These are phyloP conservation scores for Alcis repandata DNA, from an alignment of 2,888 invertebrate species.

Conservation along the genomic window DNA sequence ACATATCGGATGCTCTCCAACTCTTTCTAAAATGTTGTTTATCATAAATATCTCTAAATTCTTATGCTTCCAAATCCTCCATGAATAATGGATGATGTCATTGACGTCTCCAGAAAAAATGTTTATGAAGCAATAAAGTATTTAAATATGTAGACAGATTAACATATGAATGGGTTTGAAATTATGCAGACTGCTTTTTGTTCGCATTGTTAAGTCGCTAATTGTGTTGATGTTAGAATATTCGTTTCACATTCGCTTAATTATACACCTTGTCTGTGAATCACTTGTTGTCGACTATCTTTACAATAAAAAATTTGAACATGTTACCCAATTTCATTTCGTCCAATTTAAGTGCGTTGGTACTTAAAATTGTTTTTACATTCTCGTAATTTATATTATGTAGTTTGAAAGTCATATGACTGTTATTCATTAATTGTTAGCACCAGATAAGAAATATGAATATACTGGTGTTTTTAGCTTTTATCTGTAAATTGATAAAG, in stretches of 20 bases:
- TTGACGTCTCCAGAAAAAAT: conserved; percentile 48
- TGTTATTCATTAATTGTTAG: conserved; percentile 8
- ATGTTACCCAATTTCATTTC: background rate
- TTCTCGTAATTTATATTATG: background rate
- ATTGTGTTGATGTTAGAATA: conserved; percentile 27
- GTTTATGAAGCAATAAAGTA: conserved; percentile 33
- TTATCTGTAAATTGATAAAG: conserved; percentile 56
- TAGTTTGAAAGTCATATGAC: conserved; percentile 9
- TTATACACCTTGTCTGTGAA: conserved; percentile 9
- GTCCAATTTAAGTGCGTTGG: too few species aligned
- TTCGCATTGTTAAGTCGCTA: conserved; percentile 32
- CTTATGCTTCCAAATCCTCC: conserved; percentile 44
- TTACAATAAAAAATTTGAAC: background rate
- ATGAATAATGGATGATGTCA: conserved; percentile 52
- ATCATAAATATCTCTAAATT: conserved; percentile 45
- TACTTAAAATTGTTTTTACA: background rate
- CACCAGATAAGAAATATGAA: conserved; percentile 41
- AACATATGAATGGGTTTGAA: conserved; percentile 37
- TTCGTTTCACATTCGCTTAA: conserved; percentile 18
- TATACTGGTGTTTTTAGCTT: conserved; percentile 28
- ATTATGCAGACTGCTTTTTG: conserved; percentile 33
- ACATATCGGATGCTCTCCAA: conserved; percentile 50
- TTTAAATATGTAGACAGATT: conserved; percentile 34
- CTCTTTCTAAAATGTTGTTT: conserved; percentile 52
- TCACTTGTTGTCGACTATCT: background rate